Conservation (phyloP, 2,888 invertebrate genomes). For the Automeris io region DNA sequence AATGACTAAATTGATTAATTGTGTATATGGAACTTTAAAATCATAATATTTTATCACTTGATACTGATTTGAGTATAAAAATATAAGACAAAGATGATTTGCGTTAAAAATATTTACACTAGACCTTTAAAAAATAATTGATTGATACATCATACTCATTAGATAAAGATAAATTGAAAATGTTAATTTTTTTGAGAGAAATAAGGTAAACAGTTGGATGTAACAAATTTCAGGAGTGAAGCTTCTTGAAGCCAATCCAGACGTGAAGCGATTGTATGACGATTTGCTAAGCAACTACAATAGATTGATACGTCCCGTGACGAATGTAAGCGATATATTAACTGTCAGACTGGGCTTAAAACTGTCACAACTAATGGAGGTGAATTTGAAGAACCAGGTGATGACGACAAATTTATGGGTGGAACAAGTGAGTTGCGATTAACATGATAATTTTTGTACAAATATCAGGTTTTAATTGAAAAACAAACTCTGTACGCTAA, state of each 20-base stretch:
- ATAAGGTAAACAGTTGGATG: background rate
- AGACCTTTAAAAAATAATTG: too few species aligned
- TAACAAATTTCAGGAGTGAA: slow-evolving; percentile 50
- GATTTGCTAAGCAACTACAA: slow-evolving; percentile 97
- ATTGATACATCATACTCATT: too few species aligned
- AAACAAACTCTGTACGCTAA: too few species aligned
- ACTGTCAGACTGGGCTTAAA: slow-evolving; percentile 94
- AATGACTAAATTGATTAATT: too few species aligned
- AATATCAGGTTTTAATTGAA: too few species aligned
- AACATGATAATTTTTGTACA: background rate
- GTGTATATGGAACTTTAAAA: too few species aligned
- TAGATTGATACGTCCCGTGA: slow-evolving; percentile 94
- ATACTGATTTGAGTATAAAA: too few species aligned
- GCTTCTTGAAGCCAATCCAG: slow-evolving; percentile 88
- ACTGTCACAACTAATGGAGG: slow-evolving; percentile 92
- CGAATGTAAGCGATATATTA: slow-evolving; percentile 93
- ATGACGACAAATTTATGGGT: slow-evolving; percentile 98
- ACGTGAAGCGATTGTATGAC: slow-evolving; percentile 96
- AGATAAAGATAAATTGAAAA: too few species aligned
- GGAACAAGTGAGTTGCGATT: slow-evolving; percentile 83
- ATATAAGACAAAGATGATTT: too few species aligned
- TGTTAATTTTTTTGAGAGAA: background rate
- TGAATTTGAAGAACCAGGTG: slow-evolving; percentile 94
- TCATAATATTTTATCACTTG: too few species aligned
- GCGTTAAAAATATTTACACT: too few species aligned